Percentiles rank a stretch among this genome's conserved stretches.
phyloP scores from a whole-genome alignment of 2,888 invertebrate species.

The Cheilosia impressa region DNA sequence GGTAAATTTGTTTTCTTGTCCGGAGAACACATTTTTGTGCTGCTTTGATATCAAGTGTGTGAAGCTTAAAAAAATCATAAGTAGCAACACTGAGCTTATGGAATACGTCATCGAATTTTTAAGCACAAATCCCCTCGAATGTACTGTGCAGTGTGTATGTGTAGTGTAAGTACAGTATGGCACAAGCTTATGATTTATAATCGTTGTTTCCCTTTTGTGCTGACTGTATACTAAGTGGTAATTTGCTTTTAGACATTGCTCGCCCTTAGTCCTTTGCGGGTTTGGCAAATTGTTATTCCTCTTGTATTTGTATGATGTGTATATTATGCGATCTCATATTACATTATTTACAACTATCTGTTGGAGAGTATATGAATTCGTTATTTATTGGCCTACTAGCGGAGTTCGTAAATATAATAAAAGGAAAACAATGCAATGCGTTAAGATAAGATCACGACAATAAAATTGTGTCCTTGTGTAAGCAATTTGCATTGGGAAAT shows the following conservation, averaged over 20 bases:
- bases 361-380: conserved; percentile 4
- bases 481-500: not conserved
- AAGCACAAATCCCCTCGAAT: not conserved
- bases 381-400: conserved; percentile 25
- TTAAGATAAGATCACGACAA: conserved; percentile 23
- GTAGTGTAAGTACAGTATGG: not conserved
- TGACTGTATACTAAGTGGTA: not conserved
- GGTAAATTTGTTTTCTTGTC: no score
- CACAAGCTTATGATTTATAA: conserved; percentile 18
- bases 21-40: no score
- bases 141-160: not conserved
- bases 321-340: not conserved
- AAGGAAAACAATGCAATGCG: conserved; percentile 24
- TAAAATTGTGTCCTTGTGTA: conserved; percentile 29
- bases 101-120: no score
- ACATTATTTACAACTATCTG: conserved; percentile 2
- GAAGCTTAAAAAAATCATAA: no score
- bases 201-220: not conserved
- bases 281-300: conserved; percentile 11
- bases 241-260: not conserved
- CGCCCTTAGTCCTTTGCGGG: not conserved
- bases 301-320: not conserved
- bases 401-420: conserved; percentile 47
- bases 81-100: no score
- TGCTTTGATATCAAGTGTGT: no score